Percentiles rank a stretch among this genome's conserved stretches.
phyloP scores from a whole-genome alignment of 2,797 vertebrate genomes.

The Vespertilio murinus region DNA sequence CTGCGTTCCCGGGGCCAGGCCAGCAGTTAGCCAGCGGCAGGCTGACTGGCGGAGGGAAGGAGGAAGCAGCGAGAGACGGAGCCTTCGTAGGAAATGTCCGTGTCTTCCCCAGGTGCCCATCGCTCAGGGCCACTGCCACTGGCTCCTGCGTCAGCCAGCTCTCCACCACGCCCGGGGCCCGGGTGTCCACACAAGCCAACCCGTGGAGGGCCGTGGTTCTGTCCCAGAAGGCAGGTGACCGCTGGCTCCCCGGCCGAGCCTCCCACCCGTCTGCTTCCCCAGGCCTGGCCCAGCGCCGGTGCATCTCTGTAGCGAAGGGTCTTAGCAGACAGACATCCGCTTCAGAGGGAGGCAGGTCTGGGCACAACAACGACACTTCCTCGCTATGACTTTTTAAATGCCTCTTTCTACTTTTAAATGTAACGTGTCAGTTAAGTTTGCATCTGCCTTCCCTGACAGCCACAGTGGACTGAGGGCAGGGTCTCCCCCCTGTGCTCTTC shows the following conservation, averaged over 20 bases:
- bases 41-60: background rate
- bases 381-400: slow-evolving; percentile 59
- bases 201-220: no score
- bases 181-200: no score
- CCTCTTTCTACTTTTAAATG: slow-evolving; percentile 64
- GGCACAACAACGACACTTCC: background rate
- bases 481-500: background rate
- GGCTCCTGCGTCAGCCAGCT: background rate
- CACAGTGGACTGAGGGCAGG: background rate
- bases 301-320: background rate
- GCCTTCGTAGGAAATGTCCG: background rate
- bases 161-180: background rate
- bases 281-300: no score
- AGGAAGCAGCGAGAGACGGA: background rate
- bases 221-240: no score
- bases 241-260: no score
- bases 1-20: background rate
- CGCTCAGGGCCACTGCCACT: no score
- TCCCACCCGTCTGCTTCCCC: no score
- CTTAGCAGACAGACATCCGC: background rate
- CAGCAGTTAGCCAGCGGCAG: background rate
- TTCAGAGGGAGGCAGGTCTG: background rate
- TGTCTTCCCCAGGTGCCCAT: background rate
- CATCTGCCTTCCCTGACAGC: background rate
- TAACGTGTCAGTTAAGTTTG: slow-evolving; percentile 52